phyloP scores from a whole-genome alignment of 2,888 invertebrate genomes.

The Clivina fossor region DNA sequence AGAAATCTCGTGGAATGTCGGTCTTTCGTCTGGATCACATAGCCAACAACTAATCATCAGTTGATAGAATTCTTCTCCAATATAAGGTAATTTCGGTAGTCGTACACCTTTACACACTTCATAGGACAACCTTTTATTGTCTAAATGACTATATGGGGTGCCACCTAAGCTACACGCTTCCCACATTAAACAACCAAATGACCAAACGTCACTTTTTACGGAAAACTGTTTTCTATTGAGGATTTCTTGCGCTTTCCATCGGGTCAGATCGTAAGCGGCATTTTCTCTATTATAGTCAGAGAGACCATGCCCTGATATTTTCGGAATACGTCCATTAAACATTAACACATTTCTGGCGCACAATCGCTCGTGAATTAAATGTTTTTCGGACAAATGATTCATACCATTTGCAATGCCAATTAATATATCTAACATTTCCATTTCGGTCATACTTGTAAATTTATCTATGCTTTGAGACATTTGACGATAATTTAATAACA shows the following conservation, averaged over 20 bases:
- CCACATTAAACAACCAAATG: slow-evolving; percentile 80
- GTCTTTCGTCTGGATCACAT: slow-evolving; percentile 77
- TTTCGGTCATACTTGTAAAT: slow-evolving; percentile 64
- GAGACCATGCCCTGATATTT: slow-evolving; percentile 75
- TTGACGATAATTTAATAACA: slow-evolving; percentile 55
- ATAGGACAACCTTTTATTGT: slow-evolving; percentile 66
- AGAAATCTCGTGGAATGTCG: slow-evolving; percentile 64
- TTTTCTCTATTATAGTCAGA: slow-evolving; percentile 65
- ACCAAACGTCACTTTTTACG: slow-evolving; percentile 80
- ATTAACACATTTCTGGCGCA: slow-evolving; percentile 73
- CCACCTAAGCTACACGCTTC: slow-evolving; percentile 76
- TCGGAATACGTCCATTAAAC: slow-evolving; percentile 65
- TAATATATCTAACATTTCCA: slow-evolving; percentile 64
- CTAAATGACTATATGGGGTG: slow-evolving; percentile 72
- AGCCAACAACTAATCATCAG: slow-evolving; percentile 84
- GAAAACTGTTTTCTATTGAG: slow-evolving; percentile 68
- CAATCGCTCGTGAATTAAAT: slow-evolving; percentile 66
- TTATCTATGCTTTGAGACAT: slow-evolving; percentile 50
- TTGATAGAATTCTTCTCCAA: slow-evolving; percentile 79
- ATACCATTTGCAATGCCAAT: slow-evolving; percentile 71
- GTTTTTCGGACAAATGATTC: slow-evolving; percentile 59
- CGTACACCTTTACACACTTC: slow-evolving; percentile 70
- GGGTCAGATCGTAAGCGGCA: slow-evolving; percentile 70
- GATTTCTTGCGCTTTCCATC: slow-evolving; percentile 81
- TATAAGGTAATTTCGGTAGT: slow-evolving; percentile 72